Percentiles rank a stretch among this genome's conserved stretches.
Evolutionary conservation across 2,797 vertebrate genomes (phyloP).

Genomic region (Buceros bicornis): DNA sequence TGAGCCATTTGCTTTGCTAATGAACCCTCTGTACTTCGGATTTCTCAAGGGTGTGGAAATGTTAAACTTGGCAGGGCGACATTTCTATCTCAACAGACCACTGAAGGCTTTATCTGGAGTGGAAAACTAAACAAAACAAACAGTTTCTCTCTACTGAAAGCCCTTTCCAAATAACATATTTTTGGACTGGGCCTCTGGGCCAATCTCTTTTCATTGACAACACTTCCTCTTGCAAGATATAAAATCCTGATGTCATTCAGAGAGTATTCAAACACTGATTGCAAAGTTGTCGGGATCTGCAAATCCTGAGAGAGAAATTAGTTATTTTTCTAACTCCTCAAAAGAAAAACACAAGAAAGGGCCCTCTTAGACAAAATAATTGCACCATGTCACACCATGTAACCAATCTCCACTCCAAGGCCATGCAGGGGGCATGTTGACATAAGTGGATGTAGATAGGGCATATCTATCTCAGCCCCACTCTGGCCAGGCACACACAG

Average conservation of each 20-base stretch:
- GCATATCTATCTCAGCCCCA: background rate
- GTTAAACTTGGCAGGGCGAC: background rate
- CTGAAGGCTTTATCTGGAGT: background rate
- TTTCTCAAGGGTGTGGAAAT: background rate
- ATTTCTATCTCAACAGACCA: background rate
- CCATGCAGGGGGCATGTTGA: background rate
- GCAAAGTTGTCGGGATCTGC: background rate
- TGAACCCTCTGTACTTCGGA: background rate
- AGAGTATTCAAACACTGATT: background rate
- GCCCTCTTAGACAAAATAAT: background rate
- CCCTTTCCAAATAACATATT: background rate
- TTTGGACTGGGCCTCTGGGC: background rate
- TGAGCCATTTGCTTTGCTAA: background rate
- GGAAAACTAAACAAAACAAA: background rate
- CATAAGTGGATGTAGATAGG: background rate
- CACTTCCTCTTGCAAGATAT: fast-evolving
- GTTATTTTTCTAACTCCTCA: background rate
- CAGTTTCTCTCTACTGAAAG: background rate
- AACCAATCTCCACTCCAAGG: background rate
- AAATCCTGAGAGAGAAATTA: background rate
- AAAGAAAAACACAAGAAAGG: background rate
- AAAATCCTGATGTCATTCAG: background rate
- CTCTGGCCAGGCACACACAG: background rate
- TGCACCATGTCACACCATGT: background rate
- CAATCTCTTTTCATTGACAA: background rate